Percentiles rank a stretch among this genome's conserved stretches.
Conservation (phyloP, 2,113 vertebrate species). For the Salvelinus alpinus region DNA sequence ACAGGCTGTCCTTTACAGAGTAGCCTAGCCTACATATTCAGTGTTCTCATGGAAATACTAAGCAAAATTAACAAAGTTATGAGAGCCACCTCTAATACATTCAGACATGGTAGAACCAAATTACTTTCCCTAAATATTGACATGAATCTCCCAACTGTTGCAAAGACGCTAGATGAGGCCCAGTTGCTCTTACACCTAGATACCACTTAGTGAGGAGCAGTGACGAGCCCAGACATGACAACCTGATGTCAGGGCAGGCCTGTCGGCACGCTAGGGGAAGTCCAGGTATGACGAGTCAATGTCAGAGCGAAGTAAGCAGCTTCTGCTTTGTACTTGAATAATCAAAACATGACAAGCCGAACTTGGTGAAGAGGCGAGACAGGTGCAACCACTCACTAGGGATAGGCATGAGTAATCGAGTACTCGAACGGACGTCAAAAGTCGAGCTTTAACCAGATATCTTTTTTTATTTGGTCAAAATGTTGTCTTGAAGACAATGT, state of each 20-base stretch:
- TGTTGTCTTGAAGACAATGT: too few relatives aligned
- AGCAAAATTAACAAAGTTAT: not conserved
- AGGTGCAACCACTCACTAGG: conserved; percentile 25
- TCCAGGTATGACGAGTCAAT: conserved; percentile 1
- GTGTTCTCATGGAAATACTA: not conserved
- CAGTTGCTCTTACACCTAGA: too few relatives aligned
- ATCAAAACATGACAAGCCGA: conserved; percentile 28
- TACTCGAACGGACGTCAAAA: too few relatives aligned
- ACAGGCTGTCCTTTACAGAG: not conserved
- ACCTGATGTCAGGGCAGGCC: conserved; percentile 34
- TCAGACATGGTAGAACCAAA: not conserved
- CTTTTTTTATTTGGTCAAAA: too few relatives aligned
- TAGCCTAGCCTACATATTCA: not conserved
- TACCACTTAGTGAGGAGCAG: too few relatives aligned
- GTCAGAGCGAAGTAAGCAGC: not conserved
- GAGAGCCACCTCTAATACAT: not conserved
- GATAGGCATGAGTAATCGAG: too few relatives aligned
- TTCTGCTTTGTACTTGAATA: conserved; percentile 15
- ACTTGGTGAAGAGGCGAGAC: conserved; percentile 13
- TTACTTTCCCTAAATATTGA: not conserved
- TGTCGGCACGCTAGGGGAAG: not conserved
- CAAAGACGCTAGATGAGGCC: too few relatives aligned
- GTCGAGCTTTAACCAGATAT: too few relatives aligned
- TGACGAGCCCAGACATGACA: conserved; percentile 20
- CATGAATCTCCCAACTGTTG: too few relatives aligned